Evolutionary conservation across 2,113 vertebrate species (phyloP), one percentile per base, ranked within the genome.

Genomic region (Irena cyanogastra): DNA sequence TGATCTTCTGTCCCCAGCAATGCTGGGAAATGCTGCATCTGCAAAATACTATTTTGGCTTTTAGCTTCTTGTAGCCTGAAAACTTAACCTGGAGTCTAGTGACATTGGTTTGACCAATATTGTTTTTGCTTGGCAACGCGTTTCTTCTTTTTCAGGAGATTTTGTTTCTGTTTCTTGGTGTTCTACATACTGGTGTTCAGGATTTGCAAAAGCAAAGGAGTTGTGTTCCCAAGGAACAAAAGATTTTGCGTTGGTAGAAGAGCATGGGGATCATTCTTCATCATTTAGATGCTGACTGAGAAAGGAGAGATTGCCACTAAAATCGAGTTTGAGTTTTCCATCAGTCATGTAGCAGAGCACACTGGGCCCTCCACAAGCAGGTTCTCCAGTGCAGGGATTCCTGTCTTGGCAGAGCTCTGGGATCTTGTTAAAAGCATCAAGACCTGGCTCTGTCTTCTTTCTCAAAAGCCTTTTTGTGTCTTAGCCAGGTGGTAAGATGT

Each of bases 301-400:
- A 85, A 88, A 81, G 52, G 45, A 65, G 27, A 23, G 47, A 22
- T 80, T 1, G 0, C 64, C 79, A 47, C 35, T 79, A 17, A 79
- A 84, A 60, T 39, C 1, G 2, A 27, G 24, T 50, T 82, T 41
- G 49, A 54, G 30, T 83, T 93, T 87, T 79, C 57, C 44, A 45
- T 79, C 20, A 13, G 53, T 42, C 54, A n/a, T 0, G 0, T 21
- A 10, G 41, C 35, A 24, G 26, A 45, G 28, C 3, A 3, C 8
- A 3, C 9, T 28, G 44, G 8, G 57, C 11, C 10, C 11, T 49
- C 45, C 33, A 21, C 17, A 24, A 44, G 14, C 39, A 44, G 10
- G 35, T 63, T 76, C 42, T 94, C 2, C 3, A 56, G 1, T 22
- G 13, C 63, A 26, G 21, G n/a, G 56, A 39, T 45, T 94, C 56